Base-by-base conservation (phyloP, 2,888 invertebrate genomes). In the Idaea dimidiata region DNA sequence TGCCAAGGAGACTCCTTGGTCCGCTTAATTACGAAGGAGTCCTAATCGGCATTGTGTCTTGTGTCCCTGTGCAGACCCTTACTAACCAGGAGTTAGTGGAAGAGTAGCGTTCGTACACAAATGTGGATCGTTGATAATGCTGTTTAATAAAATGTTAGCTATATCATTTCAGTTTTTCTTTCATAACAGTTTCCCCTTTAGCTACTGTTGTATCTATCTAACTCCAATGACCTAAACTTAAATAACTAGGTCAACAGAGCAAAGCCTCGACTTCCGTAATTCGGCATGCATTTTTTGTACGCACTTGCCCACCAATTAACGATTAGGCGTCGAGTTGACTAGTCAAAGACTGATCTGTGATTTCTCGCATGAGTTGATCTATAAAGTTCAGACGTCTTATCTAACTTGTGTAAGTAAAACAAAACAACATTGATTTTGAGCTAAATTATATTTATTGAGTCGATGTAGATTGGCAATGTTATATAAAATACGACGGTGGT, bases 401-500 rank as follows among this genome's bases (percentile, higher is more conserved):
- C 87, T 88, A 89, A 88, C 84, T 78, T 72, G 75, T 77, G 70
- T 80, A 84, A 85, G 70, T 80, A 84, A 85, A 86, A 87, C 82
- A 86, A 88, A 86, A 88, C 79, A 76, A 83, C 81, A 74, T 74
- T 72, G 74, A 71, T 76, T 79, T 78, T 75, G 75, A 81, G 77
- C 83, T 81, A 74, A 79, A 82, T 85, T 83, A 81, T 81, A 54
- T 17, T 56, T 77, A 82, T 81, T 82, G 81, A 81, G 78, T 70
- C 82, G 80, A 72, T 73, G 75, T 76, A 78, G 81, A 82, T 81
- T 84, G 87, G 71, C 79, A 78, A 82, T 79, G 83, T 87, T 86
- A 86, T 87, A 91, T 91, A 91, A 89, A 89, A 82, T 77, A 79
- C 80, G 75, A 78, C 82, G 72, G 76, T 80, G 77, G 77, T 78